phyloP scores from a whole-genome alignment of 2,888 invertebrate genomes.

The Prosopocoilus inquinatus region DNA sequence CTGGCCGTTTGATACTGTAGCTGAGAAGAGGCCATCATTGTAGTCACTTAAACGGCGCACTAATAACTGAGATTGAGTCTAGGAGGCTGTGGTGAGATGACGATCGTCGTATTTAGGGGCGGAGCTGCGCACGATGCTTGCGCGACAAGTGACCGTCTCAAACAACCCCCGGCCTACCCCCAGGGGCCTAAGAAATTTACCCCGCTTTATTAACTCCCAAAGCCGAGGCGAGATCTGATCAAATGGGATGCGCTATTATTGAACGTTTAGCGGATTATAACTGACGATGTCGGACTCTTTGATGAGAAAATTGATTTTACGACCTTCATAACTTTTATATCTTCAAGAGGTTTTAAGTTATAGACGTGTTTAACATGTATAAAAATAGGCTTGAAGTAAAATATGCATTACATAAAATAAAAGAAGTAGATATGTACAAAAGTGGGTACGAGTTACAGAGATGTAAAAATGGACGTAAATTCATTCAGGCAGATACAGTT shows the following conservation, averaged over 20 bases:
- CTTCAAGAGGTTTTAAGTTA: no score
- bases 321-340: no score
- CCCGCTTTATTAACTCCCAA: neutral
- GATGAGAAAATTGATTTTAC: no score
- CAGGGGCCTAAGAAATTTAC: neutral
- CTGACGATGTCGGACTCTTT: no score
- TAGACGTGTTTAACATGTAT: no score
- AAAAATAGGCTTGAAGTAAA: no score
- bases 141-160: conserved; percentile 40
- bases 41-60: conserved; percentile 47
- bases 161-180: conserved; percentile 11
- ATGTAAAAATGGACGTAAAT: no score
- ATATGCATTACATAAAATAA: no score
- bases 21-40: conserved; percentile 47
- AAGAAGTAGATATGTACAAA: no score
- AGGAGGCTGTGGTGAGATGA: conserved; percentile 42
- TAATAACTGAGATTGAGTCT: conserved; percentile 50
- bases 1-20: conserved; percentile 42
- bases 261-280: no score
- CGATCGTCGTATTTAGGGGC: conserved; percentile 44
- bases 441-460: no score
- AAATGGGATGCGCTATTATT: neutral
- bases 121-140: conserved; percentile 45
- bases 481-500: no score
- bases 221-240: neutral